Evolutionary conservation across 2,113 vertebrate species (phyloP).

Genomic region (Megalops atlanticus): DNA sequence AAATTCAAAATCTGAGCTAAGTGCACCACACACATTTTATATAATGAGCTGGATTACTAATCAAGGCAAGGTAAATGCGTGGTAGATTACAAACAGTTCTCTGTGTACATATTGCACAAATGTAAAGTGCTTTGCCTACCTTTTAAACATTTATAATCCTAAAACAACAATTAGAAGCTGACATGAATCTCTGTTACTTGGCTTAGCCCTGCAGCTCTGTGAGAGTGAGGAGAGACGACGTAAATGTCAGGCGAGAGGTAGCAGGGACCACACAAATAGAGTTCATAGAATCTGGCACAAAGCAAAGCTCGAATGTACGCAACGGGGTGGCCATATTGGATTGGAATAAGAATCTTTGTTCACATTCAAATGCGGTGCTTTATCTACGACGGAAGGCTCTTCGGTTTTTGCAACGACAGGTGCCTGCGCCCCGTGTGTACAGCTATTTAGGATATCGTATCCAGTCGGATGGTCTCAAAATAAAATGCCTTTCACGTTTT

Average conservation of each 20-base stretch:
- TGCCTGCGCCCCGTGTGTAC: no score
- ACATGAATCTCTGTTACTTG: not conserved
- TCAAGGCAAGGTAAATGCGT: no score
- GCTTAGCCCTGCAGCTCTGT: not conserved
- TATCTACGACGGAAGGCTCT: not conserved
- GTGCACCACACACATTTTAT: not conserved
- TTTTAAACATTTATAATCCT: not conserved
- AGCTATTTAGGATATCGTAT: no score
- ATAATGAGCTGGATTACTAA: no score
- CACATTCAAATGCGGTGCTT: not conserved
- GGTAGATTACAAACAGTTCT: no score
- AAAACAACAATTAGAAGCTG: not conserved
- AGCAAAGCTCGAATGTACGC: not conserved
- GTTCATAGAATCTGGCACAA: not conserved
- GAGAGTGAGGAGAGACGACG: not conserved
- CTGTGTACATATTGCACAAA: no score
- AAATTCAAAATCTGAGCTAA: not conserved
- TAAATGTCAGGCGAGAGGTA: not conserved
- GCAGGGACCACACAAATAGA: not conserved
- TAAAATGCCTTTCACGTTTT: not conserved
- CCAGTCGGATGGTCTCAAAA: no score
- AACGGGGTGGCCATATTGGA: not conserved
- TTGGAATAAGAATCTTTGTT: not conserved
- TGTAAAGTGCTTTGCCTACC: not conserved
- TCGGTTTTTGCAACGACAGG: no score